Conservation (phyloP, 2,113 vertebrate genomes). For the Passer montanus region DNA sequence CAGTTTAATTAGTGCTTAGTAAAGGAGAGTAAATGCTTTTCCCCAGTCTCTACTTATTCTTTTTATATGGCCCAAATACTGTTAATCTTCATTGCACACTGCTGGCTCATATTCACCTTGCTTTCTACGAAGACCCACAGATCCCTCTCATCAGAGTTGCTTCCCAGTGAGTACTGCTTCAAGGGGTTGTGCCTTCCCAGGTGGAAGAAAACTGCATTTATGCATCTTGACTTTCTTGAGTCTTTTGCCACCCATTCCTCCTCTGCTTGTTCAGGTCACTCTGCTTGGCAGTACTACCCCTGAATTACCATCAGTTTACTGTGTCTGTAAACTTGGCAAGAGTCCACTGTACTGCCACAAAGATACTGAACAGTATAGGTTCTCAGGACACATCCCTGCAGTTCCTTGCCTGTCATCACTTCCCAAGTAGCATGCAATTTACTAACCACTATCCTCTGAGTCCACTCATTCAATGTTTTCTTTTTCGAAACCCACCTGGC, state of each 20-base stretch:
- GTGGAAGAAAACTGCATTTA: neutral
- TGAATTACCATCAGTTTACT: neutral
- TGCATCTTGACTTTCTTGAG: neutral
- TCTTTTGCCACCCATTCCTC: neutral
- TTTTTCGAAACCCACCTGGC: neutral
- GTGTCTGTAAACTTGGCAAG: neutral
- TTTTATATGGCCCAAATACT: neutral
- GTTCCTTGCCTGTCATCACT: neutral
- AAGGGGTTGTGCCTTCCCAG: neutral
- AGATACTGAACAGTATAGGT: neutral
- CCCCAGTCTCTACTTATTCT: neutral
- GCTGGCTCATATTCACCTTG: neutral
- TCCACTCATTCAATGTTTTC: neutral
- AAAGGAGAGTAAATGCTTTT: neutral
- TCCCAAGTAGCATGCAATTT: neutral
- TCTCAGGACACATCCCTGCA: neutral
- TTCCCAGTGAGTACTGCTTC: neutral
- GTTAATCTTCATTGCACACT: neutral
- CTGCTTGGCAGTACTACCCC: rapidly evolving
- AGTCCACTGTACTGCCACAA: neutral
- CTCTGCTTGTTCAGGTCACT: neutral
- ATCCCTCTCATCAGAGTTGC: neutral
- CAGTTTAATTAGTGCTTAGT: neutral
- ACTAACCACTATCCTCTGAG: neutral
- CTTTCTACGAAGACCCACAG: neutral